phyloP scores from a whole-genome alignment of 2,797 vertebrate species.

The Pseudochirops cupreus region DNA sequence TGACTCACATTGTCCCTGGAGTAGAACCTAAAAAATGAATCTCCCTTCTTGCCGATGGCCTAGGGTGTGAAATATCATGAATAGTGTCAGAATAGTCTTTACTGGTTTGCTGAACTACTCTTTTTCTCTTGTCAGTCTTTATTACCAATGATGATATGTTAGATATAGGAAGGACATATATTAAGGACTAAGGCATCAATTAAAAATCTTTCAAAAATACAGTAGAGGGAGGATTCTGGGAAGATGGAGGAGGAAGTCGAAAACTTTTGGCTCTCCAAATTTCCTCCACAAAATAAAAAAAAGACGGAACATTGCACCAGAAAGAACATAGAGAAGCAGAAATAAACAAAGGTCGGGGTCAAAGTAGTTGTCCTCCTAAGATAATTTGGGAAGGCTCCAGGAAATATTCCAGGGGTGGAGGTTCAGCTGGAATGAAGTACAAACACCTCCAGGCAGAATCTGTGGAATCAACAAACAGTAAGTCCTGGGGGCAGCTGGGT shows the following conservation, averaged over 20 bases:
- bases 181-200: background rate
- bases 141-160: background rate
- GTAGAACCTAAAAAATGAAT: background rate
- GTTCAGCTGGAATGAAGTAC: background rate
- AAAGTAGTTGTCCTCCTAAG: background rate
- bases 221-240: background rate
- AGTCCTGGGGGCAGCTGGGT: background rate
- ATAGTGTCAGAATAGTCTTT: background rate
- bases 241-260: background rate
- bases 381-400: background rate
- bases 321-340: background rate
- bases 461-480: background rate
- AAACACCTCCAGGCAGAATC: background rate
- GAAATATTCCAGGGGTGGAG: background rate
- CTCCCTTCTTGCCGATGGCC: background rate
- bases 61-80: background rate
- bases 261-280: background rate
- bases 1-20: background rate
- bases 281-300: background rate
- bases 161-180: background rate
- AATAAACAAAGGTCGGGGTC: background rate
- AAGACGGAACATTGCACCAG: too few species aligned
- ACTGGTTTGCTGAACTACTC: background rate
- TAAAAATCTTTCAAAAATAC: too few species aligned
- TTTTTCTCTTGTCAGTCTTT: too few species aligned